These are phyloP conservation scores for Orchesella flavescens DNA, from an alignment of 2,888 invertebrate genomes.

Conservation along the genomic window DNA sequence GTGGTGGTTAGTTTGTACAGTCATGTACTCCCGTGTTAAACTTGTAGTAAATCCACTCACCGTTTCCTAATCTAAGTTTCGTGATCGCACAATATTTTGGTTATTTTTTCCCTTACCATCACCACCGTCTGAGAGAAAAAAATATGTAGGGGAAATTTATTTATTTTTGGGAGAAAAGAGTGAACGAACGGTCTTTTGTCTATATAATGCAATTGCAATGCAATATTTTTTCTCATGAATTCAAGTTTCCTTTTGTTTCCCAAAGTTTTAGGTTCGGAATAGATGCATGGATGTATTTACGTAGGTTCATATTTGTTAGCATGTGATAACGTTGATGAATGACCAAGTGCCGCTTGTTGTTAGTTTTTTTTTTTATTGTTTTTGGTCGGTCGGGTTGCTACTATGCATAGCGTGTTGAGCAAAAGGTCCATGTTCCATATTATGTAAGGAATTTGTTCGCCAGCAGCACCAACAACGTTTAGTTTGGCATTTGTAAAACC, in stretches of 20 bases:
- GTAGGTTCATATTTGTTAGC: conserved; percentile 32
- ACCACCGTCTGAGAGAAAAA: background rate
- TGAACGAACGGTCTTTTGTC: background rate
- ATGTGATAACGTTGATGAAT: conserved; percentile 64
- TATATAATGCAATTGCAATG: too few species aligned
- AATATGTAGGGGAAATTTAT: conserved; percentile 24
- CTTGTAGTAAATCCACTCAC: background rate
- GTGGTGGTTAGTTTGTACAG: background rate
- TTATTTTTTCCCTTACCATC: conserved; percentile 29
- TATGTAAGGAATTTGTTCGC: conserved; percentile 41
- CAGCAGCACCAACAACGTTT: background rate
- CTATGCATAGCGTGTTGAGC: too few species aligned
- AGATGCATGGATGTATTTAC: background rate
- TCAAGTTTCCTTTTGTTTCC: conserved; percentile 3
- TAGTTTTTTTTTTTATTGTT: background rate
- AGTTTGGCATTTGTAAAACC: conserved; percentile 27
- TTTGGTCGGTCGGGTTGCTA: background rate
- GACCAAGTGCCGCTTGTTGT: conserved; percentile 45
- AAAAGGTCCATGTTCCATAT: conserved; percentile 10
- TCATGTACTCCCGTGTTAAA: conserved; percentile 7
- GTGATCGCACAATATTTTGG: conserved; percentile 64
- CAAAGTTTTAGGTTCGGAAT: too few species aligned
- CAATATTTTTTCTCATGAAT: too few species aligned
- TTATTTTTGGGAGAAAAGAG: conserved; percentile 34
- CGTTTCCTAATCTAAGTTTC: conserved; percentile 67